Evolutionary conservation across 2,888 invertebrate species (phyloP), one percentile per base, ranked within the genome.

Genomic region (Tortricodes alternella): DNA sequence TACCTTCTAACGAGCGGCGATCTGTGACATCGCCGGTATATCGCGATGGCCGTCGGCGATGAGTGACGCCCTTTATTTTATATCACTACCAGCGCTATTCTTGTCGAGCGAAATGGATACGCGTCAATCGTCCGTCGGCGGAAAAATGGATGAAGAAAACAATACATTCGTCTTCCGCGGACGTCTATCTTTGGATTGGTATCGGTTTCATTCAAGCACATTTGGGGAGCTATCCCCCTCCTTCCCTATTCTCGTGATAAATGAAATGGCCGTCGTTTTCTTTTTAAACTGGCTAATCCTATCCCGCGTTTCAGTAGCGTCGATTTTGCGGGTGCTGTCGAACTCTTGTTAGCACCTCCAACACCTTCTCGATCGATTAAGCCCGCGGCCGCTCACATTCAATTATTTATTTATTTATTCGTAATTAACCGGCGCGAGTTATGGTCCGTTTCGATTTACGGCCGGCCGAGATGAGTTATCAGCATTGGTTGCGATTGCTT

Each of bases 371-470:
- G 86, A 85, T 86, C 89, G 86, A 87, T 89, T 89, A 86, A 76
- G 86, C 89, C 89, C 83, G 80, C 82, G 89, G 89, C 89, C 85
- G 82, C 83, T 86, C 87, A 86, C 88, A 87, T 91, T 91, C 91
- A 91, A 91, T 91, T 91, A 91, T 89, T 89, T 90, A 89, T 90
- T 90, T 90, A 90, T 91, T 91, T 91, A 91, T 91, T 90, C 90
- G 90, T 91, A 91, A 91, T 91, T 91, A 91, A 90, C 79, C 78
- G 68, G 76, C 76, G 72, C 81, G 83, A 91, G 89, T 91, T 91
- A 91, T 87, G 85, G 80, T 65, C 75, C 63, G 62, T 62, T 61
- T 68, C 80, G 83, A 89, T 88, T 89, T 88, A 89, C 80, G 86
- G 83, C 69, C 75, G 66, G 60, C 58, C 65, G 70, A 74, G 77